Conservation (phyloP, 2,888 invertebrate species). For the Prosopocoilus inquinatus region DNA sequence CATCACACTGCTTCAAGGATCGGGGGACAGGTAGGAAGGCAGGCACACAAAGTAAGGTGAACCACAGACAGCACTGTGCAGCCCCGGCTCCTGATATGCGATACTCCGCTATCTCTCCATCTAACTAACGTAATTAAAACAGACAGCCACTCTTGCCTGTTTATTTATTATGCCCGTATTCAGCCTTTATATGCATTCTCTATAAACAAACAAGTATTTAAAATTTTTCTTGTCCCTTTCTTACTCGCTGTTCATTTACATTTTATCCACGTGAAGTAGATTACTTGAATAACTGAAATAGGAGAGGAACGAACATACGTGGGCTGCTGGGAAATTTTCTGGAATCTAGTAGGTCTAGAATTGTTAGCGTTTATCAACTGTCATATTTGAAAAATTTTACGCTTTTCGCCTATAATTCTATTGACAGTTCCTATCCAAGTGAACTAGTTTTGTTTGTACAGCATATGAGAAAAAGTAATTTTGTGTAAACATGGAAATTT, state of each 20-base stretch:
- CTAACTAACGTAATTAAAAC: slow-evolving; percentile 49
- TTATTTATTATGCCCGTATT: slow-evolving; percentile 44
- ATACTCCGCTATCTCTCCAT: slow-evolving; percentile 46
- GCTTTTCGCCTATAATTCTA: too few species aligned
- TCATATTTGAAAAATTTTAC: too few species aligned
- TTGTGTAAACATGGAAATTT: too few species aligned
- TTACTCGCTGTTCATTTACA: slow-evolving; percentile 6
- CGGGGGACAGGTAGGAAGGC: slow-evolving; percentile 23
- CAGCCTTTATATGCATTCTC: slow-evolving; percentile 33
- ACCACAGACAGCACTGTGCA: slow-evolving; percentile 2
- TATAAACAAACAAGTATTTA: slow-evolving; percentile 33
- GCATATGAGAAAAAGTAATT: too few species aligned
- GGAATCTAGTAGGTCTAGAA: too few species aligned
- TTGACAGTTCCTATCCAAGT: too few species aligned
- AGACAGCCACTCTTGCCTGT: slow-evolving; percentile 44
- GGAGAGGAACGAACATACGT: slow-evolving; percentile 2
- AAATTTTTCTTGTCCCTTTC: slow-evolving; percentile 12
- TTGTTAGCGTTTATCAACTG: too few species aligned
- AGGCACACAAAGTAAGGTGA: slow-evolving; percentile 14
- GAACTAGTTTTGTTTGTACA: too few species aligned
- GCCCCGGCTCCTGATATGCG: slow-evolving; percentile 38
- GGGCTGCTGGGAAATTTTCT: too few species aligned
- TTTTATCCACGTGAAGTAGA: slow-evolving; percentile 12
- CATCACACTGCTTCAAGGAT: slow-evolving; percentile 30
- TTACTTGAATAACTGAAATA: slow-evolving; percentile 15